phyloP scores from a whole-genome alignment of 1,140 invertebrate genomes.

The Brachionus rotundiformis region DNA sequence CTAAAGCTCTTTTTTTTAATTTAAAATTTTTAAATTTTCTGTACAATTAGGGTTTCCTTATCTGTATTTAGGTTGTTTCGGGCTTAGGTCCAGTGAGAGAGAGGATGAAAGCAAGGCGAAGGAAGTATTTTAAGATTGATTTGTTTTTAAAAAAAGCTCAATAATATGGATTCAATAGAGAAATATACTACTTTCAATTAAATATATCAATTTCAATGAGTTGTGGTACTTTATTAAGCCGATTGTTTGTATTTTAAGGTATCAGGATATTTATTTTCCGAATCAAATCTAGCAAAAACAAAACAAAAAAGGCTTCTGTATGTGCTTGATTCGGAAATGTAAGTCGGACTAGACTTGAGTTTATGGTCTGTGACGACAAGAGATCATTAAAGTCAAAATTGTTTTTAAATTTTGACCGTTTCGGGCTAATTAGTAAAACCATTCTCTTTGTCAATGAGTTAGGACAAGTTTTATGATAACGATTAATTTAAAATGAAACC shows the following conservation, averaged over 20 bases:
- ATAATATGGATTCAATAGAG: background rate
- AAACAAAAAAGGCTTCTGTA: background rate
- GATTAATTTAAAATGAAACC: conserved; percentile 9
- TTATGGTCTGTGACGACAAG: background rate
- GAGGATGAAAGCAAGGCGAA: background rate
- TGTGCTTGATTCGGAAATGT: conserved; percentile 16
- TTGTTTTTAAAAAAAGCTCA: conserved; percentile 21
- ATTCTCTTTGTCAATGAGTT: background rate
- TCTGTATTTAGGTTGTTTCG: background rate
- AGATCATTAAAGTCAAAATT: conserved; percentile 23
- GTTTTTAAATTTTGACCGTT: conserved; percentile 23
- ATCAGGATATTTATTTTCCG: conserved; percentile 36
- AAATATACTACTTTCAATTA: background rate
- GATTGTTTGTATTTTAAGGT: conserved; percentile 37
- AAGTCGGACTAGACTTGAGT: conserved; percentile 1
- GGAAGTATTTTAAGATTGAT: background rate
- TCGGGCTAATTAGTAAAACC: conserved; percentile 26
- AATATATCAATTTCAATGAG: conserved; percentile 38
- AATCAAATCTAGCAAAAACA: background rate
- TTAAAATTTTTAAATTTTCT: background rate
- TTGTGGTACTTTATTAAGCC: conserved; percentile 26
- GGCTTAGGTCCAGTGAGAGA: background rate
- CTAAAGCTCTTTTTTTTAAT: too few relatives aligned
- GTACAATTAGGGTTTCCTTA: background rate
- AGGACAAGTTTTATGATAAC: conserved; percentile 39